phyloP scores from a whole-genome alignment of 2,888 invertebrate species.

The Melipona bicolor region DNA sequence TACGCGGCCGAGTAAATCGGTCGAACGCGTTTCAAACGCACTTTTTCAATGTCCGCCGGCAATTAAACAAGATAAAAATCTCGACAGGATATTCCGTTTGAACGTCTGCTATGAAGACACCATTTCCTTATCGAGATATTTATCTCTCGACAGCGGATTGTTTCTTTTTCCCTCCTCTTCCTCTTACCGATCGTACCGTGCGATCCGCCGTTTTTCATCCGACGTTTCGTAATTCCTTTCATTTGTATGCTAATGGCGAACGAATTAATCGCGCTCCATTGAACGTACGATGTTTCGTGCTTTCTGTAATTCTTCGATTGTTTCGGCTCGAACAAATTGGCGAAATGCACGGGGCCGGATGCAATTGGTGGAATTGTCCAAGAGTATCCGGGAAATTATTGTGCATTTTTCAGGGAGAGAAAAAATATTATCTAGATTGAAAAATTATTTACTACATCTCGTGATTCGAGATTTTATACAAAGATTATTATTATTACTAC shows the following conservation, averaged over 20 bases:
- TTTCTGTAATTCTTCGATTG: neutral
- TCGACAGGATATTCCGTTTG: conserved; percentile 6
- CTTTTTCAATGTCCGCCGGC: neutral
- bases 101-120: neutral
- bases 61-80: conserved; percentile 55
- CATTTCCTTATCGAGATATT: conserved; percentile 18
- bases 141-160: conserved; percentile 14
- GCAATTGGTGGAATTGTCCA: too few species aligned
- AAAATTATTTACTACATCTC: too few species aligned
- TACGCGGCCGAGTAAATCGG: neutral
- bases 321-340: neutral
- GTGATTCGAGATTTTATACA: too few species aligned
- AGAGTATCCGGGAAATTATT: too few species aligned
- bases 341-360: neutral
- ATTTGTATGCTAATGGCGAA: conserved; percentile 26
- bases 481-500: too few species aligned
- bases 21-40: neutral
- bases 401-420: too few species aligned
- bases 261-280: conserved; percentile 18
- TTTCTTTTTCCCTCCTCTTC: neutral
- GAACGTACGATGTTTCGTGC: neutral
- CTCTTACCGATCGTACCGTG: neutral
- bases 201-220: conserved; percentile 5
- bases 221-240: neutral
- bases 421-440: too few species aligned